Base-by-base conservation (phyloP, 2,888 invertebrate species). In the Lingula anatina region DNA sequence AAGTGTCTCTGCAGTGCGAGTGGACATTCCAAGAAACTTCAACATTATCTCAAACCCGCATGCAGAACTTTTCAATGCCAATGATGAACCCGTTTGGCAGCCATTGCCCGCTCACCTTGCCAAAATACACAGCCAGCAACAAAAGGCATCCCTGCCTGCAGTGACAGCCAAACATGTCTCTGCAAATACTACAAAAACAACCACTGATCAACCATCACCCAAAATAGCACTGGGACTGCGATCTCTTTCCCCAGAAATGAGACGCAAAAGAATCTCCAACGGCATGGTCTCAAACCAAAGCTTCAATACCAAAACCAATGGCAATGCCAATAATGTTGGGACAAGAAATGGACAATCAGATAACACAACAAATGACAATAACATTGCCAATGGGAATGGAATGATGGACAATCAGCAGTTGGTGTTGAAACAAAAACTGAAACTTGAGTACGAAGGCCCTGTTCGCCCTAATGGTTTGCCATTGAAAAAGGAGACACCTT, bases 401-500 rank as follows among this genome's bases (percentile, higher is more conserved):
- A n/a, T 42, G 4, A 26, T 27, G 20, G 35, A 28, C 9, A 23
- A 37, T 15, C 23, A 18, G 37, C 39, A 28, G 21, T 12, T 26
- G 36, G 23, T 18, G 25, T n/a, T n/a, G n/a, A n/a, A n/a, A n/a
- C n/a, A n/a, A n/a, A n/a, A n/a, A n/a, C n/a, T n/a, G n/a, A 31
- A 20, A 25, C 38, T 48, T 39, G 42, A 55, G 31, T 40, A 46
- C 45, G 51, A 56, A 45, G 60, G 57, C 2, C 54, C 64, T 12
- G 48, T 56, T 4, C 55, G 76, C 49, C 72, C 77, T 28, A 88
- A 88, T 79, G 88, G 89, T 60, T 86, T 89, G 66, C 89, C 89
- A 63, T 87, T 89, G 86, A 83, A 89, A 71, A 88, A 89, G 74
- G 90, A 90, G 78, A 90, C 89, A 56, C 89, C 89, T 23, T 68